These are phyloP conservation scores for Drosophila acutilabella DNA, from an alignment of 2,888 invertebrate species.

Conservation along the genomic window DNA sequence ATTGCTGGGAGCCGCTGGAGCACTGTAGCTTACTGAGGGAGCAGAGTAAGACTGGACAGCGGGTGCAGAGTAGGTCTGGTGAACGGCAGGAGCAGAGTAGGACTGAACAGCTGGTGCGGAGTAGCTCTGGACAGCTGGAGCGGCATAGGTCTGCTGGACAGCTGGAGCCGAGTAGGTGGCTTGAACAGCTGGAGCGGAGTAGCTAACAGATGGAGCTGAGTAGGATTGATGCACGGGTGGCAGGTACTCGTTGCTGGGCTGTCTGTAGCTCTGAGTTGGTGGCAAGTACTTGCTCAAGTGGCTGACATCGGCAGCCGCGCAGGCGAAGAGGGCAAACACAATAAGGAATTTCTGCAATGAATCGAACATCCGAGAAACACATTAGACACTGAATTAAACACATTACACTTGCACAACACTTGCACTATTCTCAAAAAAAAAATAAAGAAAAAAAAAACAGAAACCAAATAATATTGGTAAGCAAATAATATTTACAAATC, in stretches of 20 bases:
- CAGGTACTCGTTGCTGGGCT: constrained; percentile 75
- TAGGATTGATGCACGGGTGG: constrained; percentile 70
- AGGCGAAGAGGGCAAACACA: constrained; percentile 78
- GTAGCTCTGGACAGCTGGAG: constrained; percentile 48
- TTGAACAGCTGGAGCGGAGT: constrained; percentile 47
- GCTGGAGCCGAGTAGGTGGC: constrained; percentile 40
- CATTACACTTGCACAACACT: constrained; percentile 25
- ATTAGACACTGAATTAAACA: constrained; percentile 31
- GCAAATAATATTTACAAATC: background rate
- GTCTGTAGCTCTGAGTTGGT: constrained; percentile 57
- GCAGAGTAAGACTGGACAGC: constrained; percentile 56
- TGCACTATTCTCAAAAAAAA: constrained; percentile 24
- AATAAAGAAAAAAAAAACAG: constrained; percentile 4
- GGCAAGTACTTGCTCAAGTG: constrained; percentile 81
- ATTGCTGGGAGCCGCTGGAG: constrained; percentile 31
- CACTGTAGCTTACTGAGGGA: constrained; percentile 48
- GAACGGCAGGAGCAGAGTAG: constrained; percentile 45
- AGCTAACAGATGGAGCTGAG: constrained; percentile 50
- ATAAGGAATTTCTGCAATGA: constrained; percentile 82
- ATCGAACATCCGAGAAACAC: constrained; percentile 22
- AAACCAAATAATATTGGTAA: background rate
- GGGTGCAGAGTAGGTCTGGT: constrained; percentile 28
- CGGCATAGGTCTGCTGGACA: constrained; percentile 43
- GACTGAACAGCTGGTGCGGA: constrained; percentile 45
- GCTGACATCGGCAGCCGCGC: constrained; percentile 83